Conservation (phyloP, 2,797 vertebrate genomes). For the Sebastes paucispinis region DNA sequence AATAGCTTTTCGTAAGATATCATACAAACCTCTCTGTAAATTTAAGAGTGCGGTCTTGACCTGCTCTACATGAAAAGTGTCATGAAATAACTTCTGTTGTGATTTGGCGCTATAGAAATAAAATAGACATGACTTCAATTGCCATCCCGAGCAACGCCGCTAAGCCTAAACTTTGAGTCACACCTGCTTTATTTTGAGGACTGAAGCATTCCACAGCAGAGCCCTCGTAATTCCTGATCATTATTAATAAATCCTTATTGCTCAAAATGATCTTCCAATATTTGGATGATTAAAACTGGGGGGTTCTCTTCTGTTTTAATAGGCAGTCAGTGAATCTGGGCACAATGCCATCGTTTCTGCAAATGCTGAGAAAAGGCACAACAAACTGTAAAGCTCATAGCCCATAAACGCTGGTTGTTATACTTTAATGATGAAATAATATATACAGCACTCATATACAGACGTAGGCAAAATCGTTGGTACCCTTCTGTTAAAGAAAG, state of each 20-base stretch:
- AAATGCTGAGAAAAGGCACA: conserved; percentile 1
- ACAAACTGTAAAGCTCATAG: conserved; percentile 13
- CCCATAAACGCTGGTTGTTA: conserved; percentile 13
- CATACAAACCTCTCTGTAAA: too few relatives aligned
- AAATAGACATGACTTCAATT: background rate
- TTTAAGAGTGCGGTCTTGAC: too few relatives aligned
- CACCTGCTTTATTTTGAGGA: conserved; percentile 33
- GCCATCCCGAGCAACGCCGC: background rate
- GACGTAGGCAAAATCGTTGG: too few relatives aligned
- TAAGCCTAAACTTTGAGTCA: background rate
- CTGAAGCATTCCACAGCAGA: background rate
- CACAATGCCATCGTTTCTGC: conserved; percentile 6
- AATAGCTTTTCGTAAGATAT: too few relatives aligned
- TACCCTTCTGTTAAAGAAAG: too few relatives aligned
- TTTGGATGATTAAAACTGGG: conserved; percentile 32
- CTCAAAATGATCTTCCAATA: conserved; percentile 45
- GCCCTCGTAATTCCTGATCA: conserved; percentile 27
- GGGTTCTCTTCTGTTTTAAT: conserved; percentile 30
- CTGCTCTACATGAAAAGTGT: background rate
- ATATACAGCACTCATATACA: background rate
- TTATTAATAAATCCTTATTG: conserved; percentile 16
- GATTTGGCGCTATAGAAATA: background rate
- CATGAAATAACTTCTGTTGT: background rate
- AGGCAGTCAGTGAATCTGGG: conserved; percentile 25
- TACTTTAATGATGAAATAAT: conserved; percentile 18